A percentile compares a stretch with the other conserved stretches of the same genome.
Conservation (phyloP, 2,888 invertebrate species). For the Mamestra brassicae region DNA sequence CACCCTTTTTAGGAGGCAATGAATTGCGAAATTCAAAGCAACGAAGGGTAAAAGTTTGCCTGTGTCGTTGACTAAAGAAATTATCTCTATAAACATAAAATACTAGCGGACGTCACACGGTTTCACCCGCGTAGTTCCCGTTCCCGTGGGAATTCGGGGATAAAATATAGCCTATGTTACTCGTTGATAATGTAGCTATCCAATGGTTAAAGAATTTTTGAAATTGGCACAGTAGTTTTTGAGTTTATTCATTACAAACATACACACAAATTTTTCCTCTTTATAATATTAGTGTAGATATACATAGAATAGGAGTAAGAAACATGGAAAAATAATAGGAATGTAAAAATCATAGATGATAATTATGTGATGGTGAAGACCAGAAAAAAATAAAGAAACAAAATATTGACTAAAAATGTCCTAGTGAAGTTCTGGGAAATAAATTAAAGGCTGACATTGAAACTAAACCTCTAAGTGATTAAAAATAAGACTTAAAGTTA, state of each 20-base stretch:
- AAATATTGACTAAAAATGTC: background rate
- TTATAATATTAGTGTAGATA: too few relatives aligned
- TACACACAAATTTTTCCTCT: too few relatives aligned
- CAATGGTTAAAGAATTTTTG: too few relatives aligned
- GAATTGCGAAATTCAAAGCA: conserved; percentile 50
- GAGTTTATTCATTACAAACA: too few relatives aligned
- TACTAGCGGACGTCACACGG: background rate
- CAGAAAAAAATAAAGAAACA: too few relatives aligned
- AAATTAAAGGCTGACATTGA: background rate
- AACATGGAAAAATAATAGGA: background rate
- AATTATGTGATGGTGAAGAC: too few relatives aligned
- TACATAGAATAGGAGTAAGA: too few relatives aligned
- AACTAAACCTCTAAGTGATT: background rate
- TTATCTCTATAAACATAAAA: background rate
- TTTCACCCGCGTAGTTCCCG: too few relatives aligned
- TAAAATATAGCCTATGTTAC: too few relatives aligned
- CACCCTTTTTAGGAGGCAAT: conserved; percentile 44
- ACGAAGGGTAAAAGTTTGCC: background rate
- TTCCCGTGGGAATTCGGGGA: too few relatives aligned
- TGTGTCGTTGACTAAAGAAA: conserved; percentile 1
- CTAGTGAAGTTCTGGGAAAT: background rate
- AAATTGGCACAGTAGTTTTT: too few relatives aligned
- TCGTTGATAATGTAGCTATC: too few relatives aligned
- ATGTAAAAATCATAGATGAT: background rate
- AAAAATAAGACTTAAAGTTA: conserved; percentile 4